Conservation (phyloP, 53 echinoderm and acorn worm genomes). For the Antedon mediterranea region DNA sequence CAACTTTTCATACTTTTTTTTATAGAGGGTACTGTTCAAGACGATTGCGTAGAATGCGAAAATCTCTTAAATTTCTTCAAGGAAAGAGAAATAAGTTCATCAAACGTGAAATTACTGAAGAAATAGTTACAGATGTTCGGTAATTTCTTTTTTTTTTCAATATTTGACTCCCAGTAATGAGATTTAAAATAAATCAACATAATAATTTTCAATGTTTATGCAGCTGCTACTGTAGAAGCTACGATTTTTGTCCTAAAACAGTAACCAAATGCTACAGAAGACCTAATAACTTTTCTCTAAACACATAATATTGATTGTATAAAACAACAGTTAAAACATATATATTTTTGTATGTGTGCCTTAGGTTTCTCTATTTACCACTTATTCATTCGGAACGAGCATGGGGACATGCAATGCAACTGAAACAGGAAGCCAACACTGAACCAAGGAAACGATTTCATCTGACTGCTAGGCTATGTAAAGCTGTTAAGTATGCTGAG, state of each 20-base stretch:
- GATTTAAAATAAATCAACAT: too few relatives aligned
- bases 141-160: too few relatives aligned
- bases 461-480: conserved; percentile 51
- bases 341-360: too few relatives aligned
- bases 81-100: conserved; percentile 70
- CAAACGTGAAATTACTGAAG: conserved; percentile 50
- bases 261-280: too few relatives aligned
- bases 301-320: too few relatives aligned
- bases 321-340: too few relatives aligned
- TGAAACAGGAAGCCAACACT: conserved; percentile 89
- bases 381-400: conserved; percentile 76
- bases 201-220: too few relatives aligned
- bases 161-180: too few relatives aligned
- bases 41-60: conserved; percentile 79
- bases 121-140: conserved; percentile 60
- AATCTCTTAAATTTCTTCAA: conserved; percentile 77
- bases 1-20: too few relatives aligned
- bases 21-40: conserved; percentile 76
- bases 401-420: conserved; percentile 88
- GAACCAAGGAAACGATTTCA: conserved; percentile 72
- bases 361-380: conserved; percentile 72
- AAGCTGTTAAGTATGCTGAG: conserved; percentile 77
- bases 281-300: too few relatives aligned
- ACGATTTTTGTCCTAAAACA: too few relatives aligned
- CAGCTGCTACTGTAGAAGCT: too few relatives aligned